A percentile compares a stretch with the other conserved stretches of the same genome.
Evolutionary conservation across 2,113 vertebrate species (phyloP).

Genomic region (Turnix velox): DNA sequence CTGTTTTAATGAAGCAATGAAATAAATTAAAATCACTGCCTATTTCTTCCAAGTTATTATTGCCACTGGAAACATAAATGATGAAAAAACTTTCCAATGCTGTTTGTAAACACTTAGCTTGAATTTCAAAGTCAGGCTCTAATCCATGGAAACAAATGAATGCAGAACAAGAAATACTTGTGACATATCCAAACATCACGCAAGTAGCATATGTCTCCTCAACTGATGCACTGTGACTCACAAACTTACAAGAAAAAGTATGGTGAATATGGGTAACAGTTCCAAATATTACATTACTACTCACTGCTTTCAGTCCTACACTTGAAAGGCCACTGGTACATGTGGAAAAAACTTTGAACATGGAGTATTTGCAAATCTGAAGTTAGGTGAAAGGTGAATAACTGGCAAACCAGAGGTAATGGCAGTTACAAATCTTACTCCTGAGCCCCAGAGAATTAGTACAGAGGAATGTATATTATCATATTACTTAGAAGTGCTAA

Average conservation of each 20-base stretch:
- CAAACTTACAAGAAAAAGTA: not conserved
- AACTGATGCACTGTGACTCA: not conserved
- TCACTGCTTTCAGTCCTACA: not conserved
- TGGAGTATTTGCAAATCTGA: not conserved
- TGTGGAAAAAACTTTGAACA: not conserved
- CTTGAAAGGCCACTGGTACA: not conserved
- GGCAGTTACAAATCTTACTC: not conserved
- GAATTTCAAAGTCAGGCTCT: slow-evolving; percentile 20
- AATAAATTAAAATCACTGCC: slow-evolving; percentile 48
- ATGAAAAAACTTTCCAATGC: not conserved
- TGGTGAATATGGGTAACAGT: not conserved
- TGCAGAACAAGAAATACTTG: slow-evolving; percentile 8
- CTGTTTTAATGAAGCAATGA: slow-evolving; percentile 31
- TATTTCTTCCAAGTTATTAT: slow-evolving; percentile 52
- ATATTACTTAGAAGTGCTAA: not conserved
- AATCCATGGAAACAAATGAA: slow-evolving; percentile 32
- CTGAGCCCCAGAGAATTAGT: not conserved
- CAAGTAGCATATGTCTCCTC: slow-evolving; percentile 4
- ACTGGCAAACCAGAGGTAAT: not conserved
- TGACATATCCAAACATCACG: slow-evolving; percentile 4
- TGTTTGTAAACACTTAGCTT: slow-evolving; percentile 38
- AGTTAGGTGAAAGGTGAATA: not conserved
- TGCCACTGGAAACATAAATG: slow-evolving; percentile 43
- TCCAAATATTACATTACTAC: not conserved
- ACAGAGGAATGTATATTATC: not conserved